Percentiles rank a stretch among this genome's conserved stretches.
These are phyloP conservation scores for Cyclina sinensis DNA, from an alignment of 1,140 invertebrate genomes.

Conservation along the genomic window DNA sequence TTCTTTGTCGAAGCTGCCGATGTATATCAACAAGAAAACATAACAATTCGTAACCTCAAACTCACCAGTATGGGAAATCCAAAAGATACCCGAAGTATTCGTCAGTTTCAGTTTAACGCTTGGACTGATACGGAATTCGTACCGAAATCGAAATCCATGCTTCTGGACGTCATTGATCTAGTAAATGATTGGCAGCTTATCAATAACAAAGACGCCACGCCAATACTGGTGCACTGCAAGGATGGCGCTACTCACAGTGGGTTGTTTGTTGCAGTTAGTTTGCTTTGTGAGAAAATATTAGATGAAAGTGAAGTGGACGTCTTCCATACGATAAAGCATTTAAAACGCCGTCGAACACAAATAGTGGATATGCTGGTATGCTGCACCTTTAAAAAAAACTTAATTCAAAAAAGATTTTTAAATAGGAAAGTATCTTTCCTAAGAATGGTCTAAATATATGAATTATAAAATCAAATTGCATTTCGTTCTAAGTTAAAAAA, in stretches of 20 bases:
- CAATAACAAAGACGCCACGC: slow-evolving; percentile 72
- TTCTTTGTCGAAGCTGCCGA: slow-evolving; percentile 81
- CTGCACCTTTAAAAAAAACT: too few species aligned
- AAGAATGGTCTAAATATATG: too few species aligned
- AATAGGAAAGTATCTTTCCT: too few species aligned
- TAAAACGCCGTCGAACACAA: slow-evolving; percentile 81
- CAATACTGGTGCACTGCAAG: slow-evolving; percentile 83
- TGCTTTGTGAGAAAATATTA: slow-evolving; percentile 81
- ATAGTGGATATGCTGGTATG: slow-evolving; percentile 84
- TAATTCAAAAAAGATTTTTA: too few species aligned
- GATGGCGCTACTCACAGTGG: slow-evolving; percentile 85
- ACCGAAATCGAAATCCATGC: slow-evolving; percentile 81
- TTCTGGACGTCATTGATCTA: slow-evolving; percentile 81
- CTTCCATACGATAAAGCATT: slow-evolving; percentile 84
- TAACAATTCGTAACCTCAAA: slow-evolving; percentile 80
- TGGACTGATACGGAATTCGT: slow-evolving; percentile 81
- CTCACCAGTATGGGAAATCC: slow-evolving; percentile 73
- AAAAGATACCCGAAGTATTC: slow-evolving; percentile 72
- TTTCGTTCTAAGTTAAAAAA: too few species aligned
- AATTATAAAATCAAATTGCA: too few species aligned
- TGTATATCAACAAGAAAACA: slow-evolving; percentile 80
- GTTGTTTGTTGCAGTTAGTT: slow-evolving; percentile 78
- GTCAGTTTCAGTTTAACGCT: slow-evolving; percentile 84
- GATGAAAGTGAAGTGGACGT: slow-evolving; percentile 83
- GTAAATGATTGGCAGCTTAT: slow-evolving; percentile 80